Percentiles rank a stretch among this genome's conserved stretches.
These are phyloP conservation scores for Sternotherus odoratus DNA, from an alignment of 2,797 vertebrate genomes.

Conservation along the genomic window DNA sequence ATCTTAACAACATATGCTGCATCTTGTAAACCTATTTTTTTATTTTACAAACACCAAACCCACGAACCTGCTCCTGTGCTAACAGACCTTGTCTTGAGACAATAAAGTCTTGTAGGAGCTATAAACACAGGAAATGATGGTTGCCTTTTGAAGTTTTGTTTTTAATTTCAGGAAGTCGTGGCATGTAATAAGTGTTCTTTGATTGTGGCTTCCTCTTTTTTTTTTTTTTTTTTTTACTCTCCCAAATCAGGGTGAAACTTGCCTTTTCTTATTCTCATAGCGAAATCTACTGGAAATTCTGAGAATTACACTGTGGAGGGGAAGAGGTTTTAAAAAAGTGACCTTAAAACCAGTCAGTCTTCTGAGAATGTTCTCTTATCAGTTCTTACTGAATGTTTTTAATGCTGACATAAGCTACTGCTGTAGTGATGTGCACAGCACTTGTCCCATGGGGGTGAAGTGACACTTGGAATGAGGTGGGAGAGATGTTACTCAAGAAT, in stretches of 20 bases:
- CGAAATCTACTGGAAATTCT: slow-evolving; percentile 57
- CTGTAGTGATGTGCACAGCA: neutral
- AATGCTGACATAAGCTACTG: neutral
- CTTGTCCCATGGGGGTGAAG: neutral
- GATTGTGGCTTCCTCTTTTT: slow-evolving; percentile 11
- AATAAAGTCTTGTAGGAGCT: slow-evolving; percentile 3
- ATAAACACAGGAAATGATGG: slow-evolving; percentile 44
- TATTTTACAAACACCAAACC: slow-evolving; percentile 28
- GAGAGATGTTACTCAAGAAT: neutral
- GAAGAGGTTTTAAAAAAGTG: slow-evolving; percentile 60
- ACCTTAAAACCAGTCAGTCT: slow-evolving; percentile 43
- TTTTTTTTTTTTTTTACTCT: slow-evolving; percentile 28
- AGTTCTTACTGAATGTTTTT: neutral
- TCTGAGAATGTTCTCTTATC: neutral
- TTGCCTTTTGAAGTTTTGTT: slow-evolving; percentile 61
- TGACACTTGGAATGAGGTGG: neutral
- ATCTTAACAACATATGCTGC: slow-evolving; percentile 64
- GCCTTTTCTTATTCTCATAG: slow-evolving; percentile 57
- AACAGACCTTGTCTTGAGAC: neutral
- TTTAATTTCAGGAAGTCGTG: slow-evolving; percentile 46
- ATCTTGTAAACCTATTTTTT: slow-evolving; percentile 12
- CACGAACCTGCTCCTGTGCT: slow-evolving; percentile 27
- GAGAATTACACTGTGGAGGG: slow-evolving; percentile 20
- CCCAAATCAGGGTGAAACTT: slow-evolving; percentile 52
- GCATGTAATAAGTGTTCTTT: slow-evolving; percentile 20